Percentiles rank a stretch among this genome's conserved stretches.
Evolutionary conservation across 1,140 invertebrate species (phyloP).

Genomic region (Coptotermes formosanus): DNA sequence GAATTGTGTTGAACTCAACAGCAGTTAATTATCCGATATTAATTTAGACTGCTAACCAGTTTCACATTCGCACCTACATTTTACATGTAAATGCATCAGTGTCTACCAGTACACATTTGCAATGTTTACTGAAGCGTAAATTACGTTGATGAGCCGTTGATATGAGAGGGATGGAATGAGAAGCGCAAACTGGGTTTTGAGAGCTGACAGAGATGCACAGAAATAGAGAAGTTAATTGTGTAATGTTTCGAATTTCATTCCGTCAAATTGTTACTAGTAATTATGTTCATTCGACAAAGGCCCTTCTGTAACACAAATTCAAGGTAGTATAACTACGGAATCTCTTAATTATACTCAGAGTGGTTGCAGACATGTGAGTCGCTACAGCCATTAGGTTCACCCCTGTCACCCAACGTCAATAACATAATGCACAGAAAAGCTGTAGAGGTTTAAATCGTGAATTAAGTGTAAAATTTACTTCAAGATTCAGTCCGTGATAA

Average conservation of each 20-base stretch:
- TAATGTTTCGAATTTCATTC: slow-evolving; percentile 17
- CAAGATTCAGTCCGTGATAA: too few relatives aligned
- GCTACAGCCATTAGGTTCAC: too few relatives aligned
- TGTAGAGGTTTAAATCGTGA: too few relatives aligned
- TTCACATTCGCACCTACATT: background rate
- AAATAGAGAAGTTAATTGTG: background rate
- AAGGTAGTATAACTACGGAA: background rate
- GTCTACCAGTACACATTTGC: background rate
- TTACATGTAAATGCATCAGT: background rate
- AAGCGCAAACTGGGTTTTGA: too few relatives aligned
- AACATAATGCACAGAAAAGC: too few relatives aligned
- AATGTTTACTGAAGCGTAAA: background rate
- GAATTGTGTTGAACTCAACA: background rate
- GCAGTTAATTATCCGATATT: slow-evolving; percentile 12
- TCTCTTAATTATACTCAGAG: background rate
- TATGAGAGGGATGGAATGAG: background rate
- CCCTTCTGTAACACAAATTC: background rate
- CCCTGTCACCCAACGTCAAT: too few relatives aligned
- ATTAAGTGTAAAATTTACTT: too few relatives aligned
- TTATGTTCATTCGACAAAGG: slow-evolving; percentile 2
- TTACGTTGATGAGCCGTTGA: background rate
- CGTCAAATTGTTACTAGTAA: background rate
- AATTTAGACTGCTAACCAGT: background rate
- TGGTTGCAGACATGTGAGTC: too few relatives aligned
- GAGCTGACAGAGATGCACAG: background rate